phyloP scores from a whole-genome alignment of 2,797 vertebrate genomes.

The Mycteria americana region DNA sequence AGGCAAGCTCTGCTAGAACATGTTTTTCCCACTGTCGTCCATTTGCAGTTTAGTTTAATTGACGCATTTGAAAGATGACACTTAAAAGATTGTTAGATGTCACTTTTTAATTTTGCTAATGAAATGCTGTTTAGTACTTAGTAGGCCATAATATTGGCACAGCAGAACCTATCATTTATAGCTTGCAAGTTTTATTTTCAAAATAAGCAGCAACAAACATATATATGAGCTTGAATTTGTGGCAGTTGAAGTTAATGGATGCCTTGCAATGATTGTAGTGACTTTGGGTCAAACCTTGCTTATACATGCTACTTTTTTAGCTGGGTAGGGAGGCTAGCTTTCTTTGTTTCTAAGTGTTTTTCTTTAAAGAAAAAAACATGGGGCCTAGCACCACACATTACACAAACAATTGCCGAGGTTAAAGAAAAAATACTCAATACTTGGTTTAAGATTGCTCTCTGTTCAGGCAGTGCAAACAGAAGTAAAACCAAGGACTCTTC shows the following conservation, averaged over 20 bases:
- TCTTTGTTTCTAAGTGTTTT: neutral
- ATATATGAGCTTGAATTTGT: neutral
- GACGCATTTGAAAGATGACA: neutral
- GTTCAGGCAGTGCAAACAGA: neutral
- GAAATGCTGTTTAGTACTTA: neutral
- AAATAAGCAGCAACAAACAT: neutral
- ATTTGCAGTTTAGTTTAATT: neutral
- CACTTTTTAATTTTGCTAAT: constrained; percentile 15
- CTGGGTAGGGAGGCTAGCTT: neutral
- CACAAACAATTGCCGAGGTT: neutral
- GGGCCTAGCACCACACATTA: neutral
- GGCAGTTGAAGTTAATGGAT: neutral
- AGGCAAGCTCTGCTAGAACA: neutral
- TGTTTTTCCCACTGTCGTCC: neutral
- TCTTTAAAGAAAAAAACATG: neutral
- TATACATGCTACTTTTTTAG: neutral
- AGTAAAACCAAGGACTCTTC: neutral
- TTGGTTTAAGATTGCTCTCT: neutral
- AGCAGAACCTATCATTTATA: neutral
- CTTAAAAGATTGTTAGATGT: neutral
- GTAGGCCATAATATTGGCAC: neutral
- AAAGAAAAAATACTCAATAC: neutral
- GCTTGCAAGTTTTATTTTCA: constrained; percentile 1
- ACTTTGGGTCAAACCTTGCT: neutral
- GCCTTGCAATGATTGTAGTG: neutral